Evolutionary conservation across 1,140 invertebrate genomes (phyloP).

Genomic region (Sitobion miscanthi): DNA sequence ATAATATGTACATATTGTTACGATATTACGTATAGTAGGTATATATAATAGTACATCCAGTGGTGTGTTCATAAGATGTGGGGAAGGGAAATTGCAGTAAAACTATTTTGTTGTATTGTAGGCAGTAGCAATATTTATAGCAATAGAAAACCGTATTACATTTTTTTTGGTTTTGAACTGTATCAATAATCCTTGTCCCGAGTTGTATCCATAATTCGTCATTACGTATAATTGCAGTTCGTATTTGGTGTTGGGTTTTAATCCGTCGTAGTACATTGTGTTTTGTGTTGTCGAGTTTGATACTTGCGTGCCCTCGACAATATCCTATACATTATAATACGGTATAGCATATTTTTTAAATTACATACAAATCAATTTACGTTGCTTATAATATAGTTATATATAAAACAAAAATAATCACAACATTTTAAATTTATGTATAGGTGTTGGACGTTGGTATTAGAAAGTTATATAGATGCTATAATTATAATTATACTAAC

Average conservation of each 20-base stretch:
- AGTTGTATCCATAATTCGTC: conserved; percentile 2
- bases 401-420: background rate
- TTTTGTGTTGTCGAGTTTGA: background rate
- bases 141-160: background rate
- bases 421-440: background rate
- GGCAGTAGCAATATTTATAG: background rate
- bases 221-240: background rate
- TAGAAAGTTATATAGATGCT: background rate
- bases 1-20: too few relatives aligned
- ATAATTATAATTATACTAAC: background rate
- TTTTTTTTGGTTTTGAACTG: conserved; percentile 24
- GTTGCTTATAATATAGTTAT: too few relatives aligned
- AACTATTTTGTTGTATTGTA: background rate
- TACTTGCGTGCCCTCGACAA: background rate
- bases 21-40: too few relatives aligned
- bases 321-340: background rate
- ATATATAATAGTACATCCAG: too few relatives aligned
- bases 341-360: background rate
- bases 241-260: background rate
- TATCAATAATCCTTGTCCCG: background rate
- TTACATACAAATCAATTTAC: background rate
- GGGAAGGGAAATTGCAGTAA: background rate
- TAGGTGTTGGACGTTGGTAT: background rate
- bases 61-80: too few relatives aligned
- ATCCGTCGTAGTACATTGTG: background rate